Percentiles rank a stretch among this genome's conserved stretches.
Conservation (phyloP, 2,888 invertebrate genomes). For the Cephus runcator region DNA sequence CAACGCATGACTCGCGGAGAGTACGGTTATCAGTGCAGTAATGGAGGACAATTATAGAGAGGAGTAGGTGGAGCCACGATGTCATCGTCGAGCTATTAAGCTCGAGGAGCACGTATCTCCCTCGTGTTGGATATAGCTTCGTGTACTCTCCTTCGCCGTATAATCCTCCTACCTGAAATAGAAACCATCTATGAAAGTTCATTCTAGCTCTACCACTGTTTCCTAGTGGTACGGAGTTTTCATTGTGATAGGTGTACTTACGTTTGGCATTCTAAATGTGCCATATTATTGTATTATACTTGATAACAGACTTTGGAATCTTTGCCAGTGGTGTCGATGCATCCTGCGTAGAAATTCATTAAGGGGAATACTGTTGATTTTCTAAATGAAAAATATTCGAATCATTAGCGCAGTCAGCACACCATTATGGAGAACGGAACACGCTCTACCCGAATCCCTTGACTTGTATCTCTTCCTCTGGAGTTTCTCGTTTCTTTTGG, state of each 20-base stretch:
- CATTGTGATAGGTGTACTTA: neutral
- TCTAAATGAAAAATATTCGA: neutral
- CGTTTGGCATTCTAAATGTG: neutral
- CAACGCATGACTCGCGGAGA: constrained; percentile 11
- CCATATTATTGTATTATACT: neutral
- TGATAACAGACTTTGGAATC: neutral
- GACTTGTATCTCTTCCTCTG: neutral
- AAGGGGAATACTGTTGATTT: neutral
- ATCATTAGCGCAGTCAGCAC: neutral
- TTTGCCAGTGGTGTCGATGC: neutral
- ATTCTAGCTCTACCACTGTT: neutral
- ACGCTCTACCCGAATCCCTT: neutral
- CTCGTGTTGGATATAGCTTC: neutral
- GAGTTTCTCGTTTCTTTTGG: neutral
- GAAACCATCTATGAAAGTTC: neutral
- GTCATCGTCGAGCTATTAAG: constrained; percentile 43
- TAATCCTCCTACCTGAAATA: neutral
- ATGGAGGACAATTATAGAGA: constrained; percentile 50
- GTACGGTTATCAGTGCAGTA: constrained; percentile 28
- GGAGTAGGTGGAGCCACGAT: constrained; percentile 42
- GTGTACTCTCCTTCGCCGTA: neutral
- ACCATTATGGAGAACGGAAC: neutral
- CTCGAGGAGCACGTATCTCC: constrained; percentile 35
- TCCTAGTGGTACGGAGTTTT: neutral
- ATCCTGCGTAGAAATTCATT: neutral